A percentile compares a stretch with the other conserved stretches of the same genome.
These are phyloP conservation scores for Drymodes brunneopygia DNA, from an alignment of 2,113 vertebrate genomes.

Conservation along the genomic window DNA sequence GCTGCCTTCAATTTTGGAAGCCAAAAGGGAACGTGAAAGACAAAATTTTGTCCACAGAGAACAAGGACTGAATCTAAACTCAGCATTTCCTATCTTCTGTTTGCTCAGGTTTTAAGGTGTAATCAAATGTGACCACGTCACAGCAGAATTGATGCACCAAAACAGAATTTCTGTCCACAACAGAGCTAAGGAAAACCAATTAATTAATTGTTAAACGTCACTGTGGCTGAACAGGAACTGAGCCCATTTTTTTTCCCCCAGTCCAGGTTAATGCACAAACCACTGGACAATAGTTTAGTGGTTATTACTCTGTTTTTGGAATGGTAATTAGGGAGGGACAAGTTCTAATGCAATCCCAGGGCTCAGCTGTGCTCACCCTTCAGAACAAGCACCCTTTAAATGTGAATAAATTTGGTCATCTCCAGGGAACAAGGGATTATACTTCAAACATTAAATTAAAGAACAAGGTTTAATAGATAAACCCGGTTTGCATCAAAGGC, in stretches of 20 bases:
- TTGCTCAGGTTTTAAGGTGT: not conserved
- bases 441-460: not conserved
- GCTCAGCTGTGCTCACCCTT: not conserved
- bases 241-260: not conserved
- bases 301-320: constrained; percentile 14
- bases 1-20: not conserved
- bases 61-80: not conserved
- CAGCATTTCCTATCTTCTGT: not conserved
- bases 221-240: constrained; percentile 12
- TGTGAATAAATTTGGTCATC: not conserved
- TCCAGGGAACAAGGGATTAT: not conserved
- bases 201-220: not conserved
- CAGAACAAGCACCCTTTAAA: not conserved
- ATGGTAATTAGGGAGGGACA: not conserved
- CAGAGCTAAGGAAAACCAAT: not conserved
- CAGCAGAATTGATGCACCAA: rapidly evolving
- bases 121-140: not conserved
- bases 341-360: not conserved
- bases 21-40: not conserved
- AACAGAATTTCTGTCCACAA: not conserved
- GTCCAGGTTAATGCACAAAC: not conserved
- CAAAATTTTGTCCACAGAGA: not conserved
- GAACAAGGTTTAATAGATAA: not conserved
- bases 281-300: not conserved
- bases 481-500: not conserved